phyloP scores from a whole-genome alignment of 2,888 invertebrate genomes.

The Bombyx huttoni region DNA sequence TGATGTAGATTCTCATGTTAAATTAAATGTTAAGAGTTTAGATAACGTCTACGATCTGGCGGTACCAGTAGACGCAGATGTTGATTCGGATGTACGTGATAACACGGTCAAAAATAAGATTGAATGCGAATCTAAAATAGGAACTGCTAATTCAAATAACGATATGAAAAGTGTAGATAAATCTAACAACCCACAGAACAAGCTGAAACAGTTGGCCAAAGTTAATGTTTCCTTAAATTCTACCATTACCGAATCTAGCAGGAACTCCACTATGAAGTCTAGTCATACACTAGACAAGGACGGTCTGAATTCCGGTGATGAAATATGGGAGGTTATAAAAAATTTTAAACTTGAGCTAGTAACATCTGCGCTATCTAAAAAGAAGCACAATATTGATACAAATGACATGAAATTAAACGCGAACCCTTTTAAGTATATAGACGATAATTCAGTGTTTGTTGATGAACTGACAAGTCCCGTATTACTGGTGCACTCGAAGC shows the following conservation, averaged over 20 bases:
- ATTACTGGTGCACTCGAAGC: constrained; percentile 55
- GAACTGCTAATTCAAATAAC: too few relatives aligned
- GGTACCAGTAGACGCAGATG: too few relatives aligned
- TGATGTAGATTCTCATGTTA: background rate
- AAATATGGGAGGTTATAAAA: constrained; percentile 21
- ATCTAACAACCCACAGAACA: background rate
- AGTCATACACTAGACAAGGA: background rate
- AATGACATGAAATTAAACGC: constrained; percentile 20
- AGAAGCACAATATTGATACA: background rate
- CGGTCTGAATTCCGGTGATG: constrained; percentile 21
- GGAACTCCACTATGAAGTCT: background rate
- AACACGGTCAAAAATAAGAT: too few relatives aligned
- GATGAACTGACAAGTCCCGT: constrained; percentile 49
- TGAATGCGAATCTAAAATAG: too few relatives aligned
- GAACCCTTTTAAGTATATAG: constrained; percentile 50
- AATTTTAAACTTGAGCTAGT: constrained; percentile 18
- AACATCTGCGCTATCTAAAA: constrained; percentile 4
- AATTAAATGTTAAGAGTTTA: background rate
- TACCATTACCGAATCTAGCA: background rate
- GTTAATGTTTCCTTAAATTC: background rate
- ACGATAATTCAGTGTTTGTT: constrained; percentile 47
- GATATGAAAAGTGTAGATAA: background rate
- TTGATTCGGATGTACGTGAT: too few relatives aligned
- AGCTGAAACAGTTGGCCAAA: background rate
- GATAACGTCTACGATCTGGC: background rate